A percentile compares a stretch with the other conserved stretches of the same genome.
Evolutionary conservation across 2,888 invertebrate species (phyloP).

Genomic region (Odontocerum albicorne): DNA sequence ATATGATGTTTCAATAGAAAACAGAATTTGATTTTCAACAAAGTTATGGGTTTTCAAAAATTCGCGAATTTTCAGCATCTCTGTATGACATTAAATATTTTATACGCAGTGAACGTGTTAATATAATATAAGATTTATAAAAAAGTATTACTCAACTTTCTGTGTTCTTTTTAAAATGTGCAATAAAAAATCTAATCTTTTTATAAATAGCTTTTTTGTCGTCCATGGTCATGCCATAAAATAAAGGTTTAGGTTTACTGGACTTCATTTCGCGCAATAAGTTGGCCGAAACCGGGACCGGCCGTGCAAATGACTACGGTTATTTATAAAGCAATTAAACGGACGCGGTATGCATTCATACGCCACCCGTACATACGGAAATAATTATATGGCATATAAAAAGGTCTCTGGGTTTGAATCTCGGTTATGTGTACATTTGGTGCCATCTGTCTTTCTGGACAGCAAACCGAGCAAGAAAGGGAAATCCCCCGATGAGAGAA

Average conservation of each 20-base stretch:
- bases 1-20: too few relatives aligned
- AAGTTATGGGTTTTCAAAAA: too few relatives aligned
- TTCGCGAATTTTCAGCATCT: too few relatives aligned
- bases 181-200: too few relatives aligned
- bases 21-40: too few relatives aligned
- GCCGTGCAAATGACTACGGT: constrained; percentile 28
- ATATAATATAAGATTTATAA: too few relatives aligned
- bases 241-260: background rate
- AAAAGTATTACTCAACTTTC: too few relatives aligned
- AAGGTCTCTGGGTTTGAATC: constrained; percentile 21
- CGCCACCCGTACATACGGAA: background rate
- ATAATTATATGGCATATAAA: constrained; percentile 5
- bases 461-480: constrained; percentile 1
- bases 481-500: background rate
- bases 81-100: too few relatives aligned
- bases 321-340: constrained; percentile 34
- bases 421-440: background rate
- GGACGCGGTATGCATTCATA: constrained; percentile 23
- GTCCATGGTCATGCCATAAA: too few relatives aligned
- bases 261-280: constrained; percentile 11
- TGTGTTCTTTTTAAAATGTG: too few relatives aligned
- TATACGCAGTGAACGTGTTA: too few relatives aligned
- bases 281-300: constrained; percentile 10
- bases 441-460: constrained; percentile 19
- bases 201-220: too few relatives aligned